phyloP scores from a whole-genome alignment of 2,888 invertebrate genomes.

The Neocrepidodera transversa region DNA sequence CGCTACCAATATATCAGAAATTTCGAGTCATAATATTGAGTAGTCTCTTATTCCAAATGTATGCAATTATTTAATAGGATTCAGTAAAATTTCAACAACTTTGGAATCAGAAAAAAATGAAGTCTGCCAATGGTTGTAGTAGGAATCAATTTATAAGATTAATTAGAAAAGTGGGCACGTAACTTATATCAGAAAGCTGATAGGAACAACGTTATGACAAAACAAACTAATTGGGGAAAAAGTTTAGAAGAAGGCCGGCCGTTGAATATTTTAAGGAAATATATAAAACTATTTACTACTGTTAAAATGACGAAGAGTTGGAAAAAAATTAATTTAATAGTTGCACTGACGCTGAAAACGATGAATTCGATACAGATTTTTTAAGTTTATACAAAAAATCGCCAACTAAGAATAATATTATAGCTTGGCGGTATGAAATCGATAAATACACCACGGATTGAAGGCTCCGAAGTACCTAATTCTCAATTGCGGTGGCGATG shows the following conservation, averaged over 20 bases:
- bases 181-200: not conserved
- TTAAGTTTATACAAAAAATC: not conserved
- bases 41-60: too few relatives aligned
- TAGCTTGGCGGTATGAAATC: constrained; percentile 35
- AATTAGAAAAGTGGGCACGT: not conserved
- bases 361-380: not conserved
- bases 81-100: too few relatives aligned
- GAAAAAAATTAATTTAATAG: not conserved
- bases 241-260: not conserved
- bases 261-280: not conserved
- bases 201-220: not conserved
- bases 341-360: not conserved
- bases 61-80: too few relatives aligned
- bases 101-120: too few relatives aligned
- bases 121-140: too few relatives aligned
- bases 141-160: too few relatives aligned
- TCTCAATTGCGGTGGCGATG: constrained; percentile 34
- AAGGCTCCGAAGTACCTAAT: constrained; percentile 36
- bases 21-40: too few relatives aligned
- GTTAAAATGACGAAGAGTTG: not conserved
- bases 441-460: constrained; percentile 36
- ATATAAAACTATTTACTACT: not conserved
- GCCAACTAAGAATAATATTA: not conserved
- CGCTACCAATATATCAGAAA: too few relatives aligned
- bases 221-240: not conserved